Percentiles rank a stretch among this genome's conserved stretches.
phyloP scores from a whole-genome alignment of 2,888 invertebrate species.

The Amphipyra berbera region DNA sequence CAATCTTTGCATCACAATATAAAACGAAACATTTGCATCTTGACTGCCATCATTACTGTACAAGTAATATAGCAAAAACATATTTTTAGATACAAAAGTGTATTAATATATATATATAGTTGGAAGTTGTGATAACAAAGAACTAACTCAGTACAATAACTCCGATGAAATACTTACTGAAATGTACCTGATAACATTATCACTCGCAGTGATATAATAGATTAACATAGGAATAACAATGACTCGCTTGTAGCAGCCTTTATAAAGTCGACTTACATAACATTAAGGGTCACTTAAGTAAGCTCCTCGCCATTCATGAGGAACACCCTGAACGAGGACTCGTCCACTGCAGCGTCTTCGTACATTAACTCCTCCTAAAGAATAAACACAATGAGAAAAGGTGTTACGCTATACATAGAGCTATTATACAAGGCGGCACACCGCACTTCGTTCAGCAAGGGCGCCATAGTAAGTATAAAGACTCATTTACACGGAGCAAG shows the following conservation, averaged over 20 bases:
- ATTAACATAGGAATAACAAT: slow-evolving; percentile 55
- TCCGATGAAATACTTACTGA: slow-evolving; percentile 62
- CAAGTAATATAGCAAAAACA: not conserved
- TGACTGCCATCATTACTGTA: slow-evolving; percentile 1
- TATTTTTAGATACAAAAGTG: slow-evolving; percentile 14
- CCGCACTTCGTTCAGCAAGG: no score
- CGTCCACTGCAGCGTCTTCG: slow-evolving; percentile 81
- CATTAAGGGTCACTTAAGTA: slow-evolving; percentile 43
- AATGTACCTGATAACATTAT: slow-evolving; percentile 60
- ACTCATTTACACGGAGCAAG: no score
- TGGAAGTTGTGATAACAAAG: slow-evolving; percentile 41
- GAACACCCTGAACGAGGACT: slow-evolving; percentile 83
- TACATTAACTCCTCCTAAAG: slow-evolving; percentile 86
- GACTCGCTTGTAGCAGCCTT: slow-evolving; percentile 47
- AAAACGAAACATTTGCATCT: slow-evolving; percentile 22
- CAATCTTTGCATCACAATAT: slow-evolving; percentile 52
- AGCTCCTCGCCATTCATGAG: slow-evolving; percentile 82
- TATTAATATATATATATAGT: slow-evolving; percentile 1
- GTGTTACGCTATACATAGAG: no score
- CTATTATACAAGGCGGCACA: no score
- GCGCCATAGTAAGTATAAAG: no score
- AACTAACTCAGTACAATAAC: slow-evolving; percentile 60
- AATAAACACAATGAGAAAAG: not conserved
- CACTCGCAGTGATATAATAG: slow-evolving; percentile 62
- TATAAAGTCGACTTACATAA: slow-evolving; percentile 9